phyloP scores from a whole-genome alignment of 1,140 invertebrate genomes.

The Calephelis virginiensis region DNA sequence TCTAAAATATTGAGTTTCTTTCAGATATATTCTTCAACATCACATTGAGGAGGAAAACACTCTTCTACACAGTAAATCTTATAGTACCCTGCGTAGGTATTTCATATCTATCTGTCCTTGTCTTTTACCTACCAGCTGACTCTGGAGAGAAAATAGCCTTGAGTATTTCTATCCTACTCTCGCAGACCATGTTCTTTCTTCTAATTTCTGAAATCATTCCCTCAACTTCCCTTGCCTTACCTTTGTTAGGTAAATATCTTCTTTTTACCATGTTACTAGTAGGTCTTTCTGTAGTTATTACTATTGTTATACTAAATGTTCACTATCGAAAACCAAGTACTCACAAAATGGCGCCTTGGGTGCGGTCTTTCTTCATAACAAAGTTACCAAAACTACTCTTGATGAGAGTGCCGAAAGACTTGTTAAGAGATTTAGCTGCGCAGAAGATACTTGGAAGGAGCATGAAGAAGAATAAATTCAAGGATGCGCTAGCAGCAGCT shows the following conservation, averaged over 20 bases:
- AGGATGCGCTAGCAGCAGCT: constrained; percentile 82
- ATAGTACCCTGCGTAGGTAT: constrained; percentile 97
- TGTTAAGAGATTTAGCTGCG: constrained; percentile 87
- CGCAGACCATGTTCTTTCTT: constrained; percentile 99
- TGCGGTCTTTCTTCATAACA: constrained; percentile 92
- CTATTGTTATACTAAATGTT: constrained; percentile 98
- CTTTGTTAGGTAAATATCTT: constrained; percentile 97
- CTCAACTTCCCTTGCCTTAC: constrained; percentile 97
- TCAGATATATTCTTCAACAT: constrained; percentile 99
- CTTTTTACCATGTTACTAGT: constrained; percentile 99
- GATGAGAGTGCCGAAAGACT: constrained; percentile 91
- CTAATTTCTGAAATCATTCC: constrained; percentile 99
- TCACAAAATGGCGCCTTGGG: constrained; percentile 97
- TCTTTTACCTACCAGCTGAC: constrained; percentile 99
- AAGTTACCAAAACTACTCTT: constrained; percentile 89
- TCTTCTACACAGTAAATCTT: constrained; percentile 98
- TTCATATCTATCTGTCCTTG: constrained; percentile 93
- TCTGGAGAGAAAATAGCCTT: constrained; percentile 99
- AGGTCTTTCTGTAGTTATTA: constrained; percentile 96
- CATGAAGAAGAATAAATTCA: constrained; percentile 83
- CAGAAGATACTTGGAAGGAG: constrained; percentile 84
- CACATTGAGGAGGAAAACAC: constrained; percentile 94
- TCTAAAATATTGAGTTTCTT: constrained; percentile 39
- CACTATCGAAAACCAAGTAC: constrained; percentile 99
- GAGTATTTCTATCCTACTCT: constrained; percentile 98